phyloP scores from a whole-genome alignment of 2,888 invertebrate species.

The Sesia apiformis region DNA sequence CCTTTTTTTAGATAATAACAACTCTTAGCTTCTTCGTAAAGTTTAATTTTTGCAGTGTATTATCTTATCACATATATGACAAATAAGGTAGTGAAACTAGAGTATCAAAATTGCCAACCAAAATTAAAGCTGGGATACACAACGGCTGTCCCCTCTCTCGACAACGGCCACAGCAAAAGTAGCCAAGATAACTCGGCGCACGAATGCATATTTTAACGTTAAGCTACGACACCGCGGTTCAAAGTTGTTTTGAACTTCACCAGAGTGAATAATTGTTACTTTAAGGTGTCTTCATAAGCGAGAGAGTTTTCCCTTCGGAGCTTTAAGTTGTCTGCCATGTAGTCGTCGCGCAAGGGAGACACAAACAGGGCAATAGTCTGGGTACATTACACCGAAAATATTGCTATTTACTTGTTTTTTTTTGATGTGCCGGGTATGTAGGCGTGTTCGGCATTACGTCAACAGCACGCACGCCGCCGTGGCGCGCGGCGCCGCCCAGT shows the following conservation, averaged over 20 bases:
- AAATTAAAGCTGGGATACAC: slow-evolving; percentile 52
- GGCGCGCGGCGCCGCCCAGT: slow-evolving; percentile 40
- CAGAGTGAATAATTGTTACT: slow-evolving; percentile 55
- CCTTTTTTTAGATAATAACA: too few species aligned
- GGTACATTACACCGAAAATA: too few species aligned
- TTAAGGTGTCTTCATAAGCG: not conserved
- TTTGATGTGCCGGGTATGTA: slow-evolving; percentile 20
- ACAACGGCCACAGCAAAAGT: slow-evolving; percentile 44
- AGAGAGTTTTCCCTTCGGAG: not conserved
- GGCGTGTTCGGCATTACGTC: slow-evolving; percentile 42
- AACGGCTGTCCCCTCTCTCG: slow-evolving; percentile 39
- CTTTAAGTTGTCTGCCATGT: not conserved
- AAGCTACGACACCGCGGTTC: slow-evolving; percentile 50
- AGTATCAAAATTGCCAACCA: slow-evolving; percentile 23
- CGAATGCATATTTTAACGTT: slow-evolving; percentile 67
- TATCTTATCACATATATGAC: not conserved
- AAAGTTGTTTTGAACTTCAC: slow-evolving; percentile 58
- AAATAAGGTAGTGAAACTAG: too few species aligned
- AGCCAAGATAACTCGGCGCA: slow-evolving; percentile 56
- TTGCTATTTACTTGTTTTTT: slow-evolving; percentile 5
- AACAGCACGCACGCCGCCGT: slow-evolving; percentile 22
- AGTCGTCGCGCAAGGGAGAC: too few species aligned
- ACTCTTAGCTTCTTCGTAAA: too few species aligned
- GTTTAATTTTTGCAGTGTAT: too few species aligned
- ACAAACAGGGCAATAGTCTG: too few species aligned